Percentiles rank a stretch among this genome's conserved stretches.
phyloP scores from a whole-genome alignment of 1,140 invertebrate genomes.

The Melipona quadrifasciata region DNA sequence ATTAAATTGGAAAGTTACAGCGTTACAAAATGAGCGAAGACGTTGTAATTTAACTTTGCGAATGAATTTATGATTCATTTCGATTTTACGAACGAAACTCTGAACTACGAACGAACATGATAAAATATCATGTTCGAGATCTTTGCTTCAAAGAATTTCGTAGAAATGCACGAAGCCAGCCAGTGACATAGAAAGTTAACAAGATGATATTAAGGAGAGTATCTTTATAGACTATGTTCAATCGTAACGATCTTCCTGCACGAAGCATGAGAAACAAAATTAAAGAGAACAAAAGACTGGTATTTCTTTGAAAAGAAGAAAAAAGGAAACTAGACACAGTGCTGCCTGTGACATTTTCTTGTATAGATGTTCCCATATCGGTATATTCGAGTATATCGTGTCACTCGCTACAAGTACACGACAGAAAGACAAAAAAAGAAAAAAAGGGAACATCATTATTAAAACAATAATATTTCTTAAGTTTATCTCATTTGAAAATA shows the following conservation, averaged over 20 bases:
- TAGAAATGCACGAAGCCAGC: neutral
- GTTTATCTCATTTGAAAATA: neutral
- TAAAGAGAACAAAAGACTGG: neutral
- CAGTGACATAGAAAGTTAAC: neutral
- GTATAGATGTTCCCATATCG: neutral
- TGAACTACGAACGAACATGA: too few relatives aligned
- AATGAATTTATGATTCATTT: too few relatives aligned
- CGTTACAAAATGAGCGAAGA: too few relatives aligned
- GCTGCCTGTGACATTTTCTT: neutral
- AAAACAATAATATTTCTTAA: neutral
- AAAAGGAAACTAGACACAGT: neutral
- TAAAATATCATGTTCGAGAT: too few relatives aligned
- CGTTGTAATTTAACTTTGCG: too few relatives aligned
- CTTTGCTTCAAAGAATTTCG: neutral
- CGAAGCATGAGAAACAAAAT: neutral
- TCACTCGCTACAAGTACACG: neutral
- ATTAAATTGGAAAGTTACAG: too few relatives aligned
- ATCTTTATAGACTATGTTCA: neutral
- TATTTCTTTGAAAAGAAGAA: neutral
- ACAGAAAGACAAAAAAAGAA: neutral
- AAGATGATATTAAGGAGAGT: neutral
- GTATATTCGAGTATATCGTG: too few relatives aligned
- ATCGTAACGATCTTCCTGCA: slow-evolving; percentile 10
- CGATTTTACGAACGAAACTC: too few relatives aligned
- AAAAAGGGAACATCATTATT: neutral